Evolutionary conservation across 35 echinoderm and acorn worm genomes (phyloP).

Genomic region (Amphiura filiformis): DNA sequence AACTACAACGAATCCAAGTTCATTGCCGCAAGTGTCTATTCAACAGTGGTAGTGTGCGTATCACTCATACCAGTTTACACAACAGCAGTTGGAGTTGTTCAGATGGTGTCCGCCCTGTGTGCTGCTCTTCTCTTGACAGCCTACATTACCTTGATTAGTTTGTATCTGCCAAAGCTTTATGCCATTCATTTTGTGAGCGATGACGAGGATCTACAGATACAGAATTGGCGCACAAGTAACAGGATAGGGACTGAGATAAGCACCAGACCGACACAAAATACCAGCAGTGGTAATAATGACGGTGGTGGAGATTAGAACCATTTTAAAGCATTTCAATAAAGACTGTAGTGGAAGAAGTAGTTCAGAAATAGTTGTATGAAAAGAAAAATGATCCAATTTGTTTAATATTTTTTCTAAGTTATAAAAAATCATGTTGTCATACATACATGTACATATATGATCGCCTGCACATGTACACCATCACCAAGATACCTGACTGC

Average conservation of each 20-base stretch:
- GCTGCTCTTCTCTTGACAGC: not conserved
- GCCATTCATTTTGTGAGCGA: not conserved
- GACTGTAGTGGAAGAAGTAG: too few relatives aligned
- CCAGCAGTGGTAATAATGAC: too few relatives aligned
- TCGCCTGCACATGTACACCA: too few relatives aligned
- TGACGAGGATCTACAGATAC: not conserved
- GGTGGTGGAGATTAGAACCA: too few relatives aligned
- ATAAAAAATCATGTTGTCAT: too few relatives aligned
- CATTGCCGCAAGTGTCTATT: slow-evolving; percentile 2
- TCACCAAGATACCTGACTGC: too few relatives aligned
- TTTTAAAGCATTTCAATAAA: too few relatives aligned
- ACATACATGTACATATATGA: too few relatives aligned
- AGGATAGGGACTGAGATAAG: not conserved
- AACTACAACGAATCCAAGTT: slow-evolving; percentile 13
- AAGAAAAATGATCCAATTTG: too few relatives aligned
- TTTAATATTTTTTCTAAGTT: too few relatives aligned
- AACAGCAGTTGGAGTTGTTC: not conserved
- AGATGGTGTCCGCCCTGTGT: slow-evolving; percentile 1
- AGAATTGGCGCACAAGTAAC: not conserved
- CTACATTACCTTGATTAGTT: not conserved
- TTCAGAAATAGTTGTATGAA: too few relatives aligned
- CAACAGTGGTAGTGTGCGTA: not conserved
- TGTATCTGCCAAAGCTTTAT: slow-evolving; percentile 17
- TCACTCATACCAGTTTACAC: slow-evolving; percentile 9
- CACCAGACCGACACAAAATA: not conserved